Base-by-base conservation (phyloP, 2,113 vertebrate genomes). In the Setophaga kirtlandii region DNA sequence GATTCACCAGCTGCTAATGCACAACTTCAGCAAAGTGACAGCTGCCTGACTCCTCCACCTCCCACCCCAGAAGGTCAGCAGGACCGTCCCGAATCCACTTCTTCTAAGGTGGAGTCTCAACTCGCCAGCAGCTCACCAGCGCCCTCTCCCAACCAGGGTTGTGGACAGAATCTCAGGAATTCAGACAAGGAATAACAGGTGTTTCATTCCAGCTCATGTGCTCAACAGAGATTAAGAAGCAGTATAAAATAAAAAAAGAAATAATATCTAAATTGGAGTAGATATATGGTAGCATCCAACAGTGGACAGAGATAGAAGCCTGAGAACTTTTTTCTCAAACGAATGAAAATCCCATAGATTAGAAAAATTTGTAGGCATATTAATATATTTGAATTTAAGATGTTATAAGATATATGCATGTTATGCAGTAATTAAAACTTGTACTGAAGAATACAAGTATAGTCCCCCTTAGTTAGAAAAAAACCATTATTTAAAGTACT, bases 1-100 rank as follows among this genome's bases (percentile, higher is more conserved):
- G 86, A 95, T 88, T 93, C 96, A 95, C 83, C 86, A 92, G 93
- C 92, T 90, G 68, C 93, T 80, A 82, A 77, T 76, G 80, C 73
- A 90, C 85, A 92, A 75, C 67, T 64, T 74, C 93, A 90, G 75
- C 90, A 35, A 37, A 90, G 73, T 19, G 44, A 83, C 76, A 78
- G 64, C 88, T n/a, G 13, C 44, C 92, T 28, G 49, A 59, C 47
- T 30, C 27, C 76, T 39, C 33, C 90, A 39, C 46, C 76, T 75
- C 59, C 44, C 42, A 17, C 12, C 17, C 24, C 31, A 3, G 55
- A 39, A 50, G 71, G 42, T 33, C 95, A 63, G 47, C 77, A 69
- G 75, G 58, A 76, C n/a, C 6, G 24, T 37, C 63, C 62, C 82
- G 86, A 83, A 24, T 5, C 60, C 27, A 4, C 27, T n/a, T 56